These are phyloP conservation scores for roundworm (Caenorhabditis elegans) DNA, from an alignment of 1,140 invertebrate genomes.

Conservation along the genomic window WBcel235 BX284606.5:8249501-8250000, in stretches of 20 bases:
- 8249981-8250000: not conserved
- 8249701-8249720: no score
- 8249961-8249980: not conserved
- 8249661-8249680: conserved; percentile 25
- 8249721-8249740: no score
- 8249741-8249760: not conserved
- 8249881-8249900: conserved; percentile 56
- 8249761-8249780: not conserved
- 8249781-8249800: not conserved
- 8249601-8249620: conserved; percentile 52
- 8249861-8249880: conserved; percentile 56
- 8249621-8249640: conserved; percentile 58
- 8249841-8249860: conserved; percentile 55
- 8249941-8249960: conserved; percentile 54
- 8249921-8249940: conserved; percentile 54
- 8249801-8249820: conserved; percentile 40
- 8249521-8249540: not conserved
- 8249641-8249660: conserved; percentile 58
- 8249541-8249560: conserved; percentile 42
- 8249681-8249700: not conserved
- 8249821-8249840: conserved; percentile 62
- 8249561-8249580: conserved; percentile 53
- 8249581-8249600: conserved; percentile 57
- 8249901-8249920: conserved; percentile 56
- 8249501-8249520: not conserved